Conservation (phyloP, 1,140 invertebrate species). For the Theocolax elegans region DNA sequence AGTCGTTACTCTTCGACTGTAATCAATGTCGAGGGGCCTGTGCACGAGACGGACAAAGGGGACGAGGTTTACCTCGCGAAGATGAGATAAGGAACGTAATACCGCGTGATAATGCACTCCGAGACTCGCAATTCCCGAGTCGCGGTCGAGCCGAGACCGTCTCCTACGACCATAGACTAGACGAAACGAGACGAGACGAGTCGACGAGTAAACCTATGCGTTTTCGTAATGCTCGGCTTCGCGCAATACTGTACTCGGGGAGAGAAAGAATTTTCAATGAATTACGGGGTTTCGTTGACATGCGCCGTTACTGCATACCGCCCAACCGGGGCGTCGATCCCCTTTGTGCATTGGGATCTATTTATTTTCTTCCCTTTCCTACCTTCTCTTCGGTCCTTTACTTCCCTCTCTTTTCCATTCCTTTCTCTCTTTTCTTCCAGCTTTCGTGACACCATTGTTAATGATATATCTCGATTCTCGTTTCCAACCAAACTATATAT, state of each 20-base stretch:
- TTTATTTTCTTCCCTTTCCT: background rate
- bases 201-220: too few species aligned
- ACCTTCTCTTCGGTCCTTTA: too few species aligned
- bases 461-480: constrained; percentile 6
- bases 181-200: too few species aligned
- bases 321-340: background rate
- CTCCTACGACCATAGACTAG: too few species aligned
- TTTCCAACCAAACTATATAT: background rate
- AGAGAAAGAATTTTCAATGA: constrained; percentile 16
- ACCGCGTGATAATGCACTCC: constrained; percentile 1
- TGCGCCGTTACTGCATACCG: background rate
- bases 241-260: too few species aligned
- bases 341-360: constrained; percentile 1
- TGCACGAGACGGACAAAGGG: too few species aligned
- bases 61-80: background rate
- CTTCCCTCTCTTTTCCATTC: too few species aligned
- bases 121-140: background rate
- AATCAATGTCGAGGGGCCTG: constrained; percentile 21
- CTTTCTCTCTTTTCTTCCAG: background rate
- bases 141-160: background rate
- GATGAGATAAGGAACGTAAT: constrained; percentile 19
- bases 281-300: constrained; percentile 14
- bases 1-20: constrained; percentile 29
- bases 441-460: constrained; percentile 17
- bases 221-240: too few species aligned